Base-by-base conservation (phyloP, 92 coral and sea anemone species). In the Metridium senile region DNA sequence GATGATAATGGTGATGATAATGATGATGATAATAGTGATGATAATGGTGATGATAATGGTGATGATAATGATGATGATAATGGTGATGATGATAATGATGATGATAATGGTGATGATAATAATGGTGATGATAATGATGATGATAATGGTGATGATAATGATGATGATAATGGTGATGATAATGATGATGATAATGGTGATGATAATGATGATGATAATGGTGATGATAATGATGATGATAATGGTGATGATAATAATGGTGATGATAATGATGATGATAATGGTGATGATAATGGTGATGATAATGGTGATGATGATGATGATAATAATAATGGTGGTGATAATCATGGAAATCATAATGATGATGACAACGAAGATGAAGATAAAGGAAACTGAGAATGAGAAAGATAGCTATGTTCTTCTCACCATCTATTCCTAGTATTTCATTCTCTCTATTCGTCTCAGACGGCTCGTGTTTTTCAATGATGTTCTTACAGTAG, bases 381-480 rank as follows among this genome's bases (percentile, higher is more conserved):
- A 16, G 20, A 21, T 33, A 25, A 71, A 16, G 62, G 28, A n/a
- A n/a, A n/a, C n/a, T n/a, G 68, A 2, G 13, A 6, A 39, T 13
- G 13, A 39, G 6, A 39, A 39, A 13, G 13, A 39, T 13, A 4
- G 49, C 13, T 39, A 39, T 13, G 49, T 39, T 13, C 22, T 65
- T 20, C 78, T 33, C 67, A 91, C 97, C 97, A 66, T 91, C 97
- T 27, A 91, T 91, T 46, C 97, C 97, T 4, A 91, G 81, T 22
- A 82, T 34, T 43, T 79, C 76, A 1, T 66, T 71, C 45, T 32
- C 72, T 26, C 82, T 70, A 81, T 85, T 88, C 32, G 82, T 83
- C 58, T 81, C 88, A 0, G 87, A 84, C 11, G 97, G 97, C 59
- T 91, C 97, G 39, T 88, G 80, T 9, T 81, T 82, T 59, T 85